Base-by-base conservation (phyloP, 1,140 invertebrate species). In the Aphelenchoides avenae region DNA sequence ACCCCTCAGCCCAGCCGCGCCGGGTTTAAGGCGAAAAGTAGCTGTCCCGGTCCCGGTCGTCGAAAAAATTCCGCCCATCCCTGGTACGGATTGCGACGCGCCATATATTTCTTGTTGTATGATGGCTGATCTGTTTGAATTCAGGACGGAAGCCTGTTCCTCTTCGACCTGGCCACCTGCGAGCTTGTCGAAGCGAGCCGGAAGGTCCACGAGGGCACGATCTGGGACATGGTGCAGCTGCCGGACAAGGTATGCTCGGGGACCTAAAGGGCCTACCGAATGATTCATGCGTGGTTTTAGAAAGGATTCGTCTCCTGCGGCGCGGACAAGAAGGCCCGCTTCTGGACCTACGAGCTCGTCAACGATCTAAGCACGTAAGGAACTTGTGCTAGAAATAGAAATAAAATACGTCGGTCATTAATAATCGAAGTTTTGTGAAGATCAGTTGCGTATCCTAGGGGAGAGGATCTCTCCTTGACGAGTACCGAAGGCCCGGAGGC, bases 271-370 rank as follows among this genome's bases (percentile, higher is more conserved):
- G 26, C 15, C 22, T 56, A 37, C 36, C 46, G 39, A 40, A 1
- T 41, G 4, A 68, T 37, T 37, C n/a, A 44, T 61, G 3, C n/a
- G n/a, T 37, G 13, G 42, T 64, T 63, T 31, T 40, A 70, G 68
- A 33, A 66, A 50, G 73, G 73, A 27, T 76, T 77, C 24, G 50
- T 75, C 9, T 57, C 71, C 20, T 90, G 89, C 9, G 85, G 90
- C 42, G 86, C 85, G 11, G 93, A 98, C 77, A 85, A 87, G 64
- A 87, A 86, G 0, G 86, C 95, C 0, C 93, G 92, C 77, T 86
- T 96, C 75, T 98, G 92, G 92, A 84, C 86, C 57, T 94, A 92
- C 79, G 88, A 94, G 77, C 78, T 94, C 0, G 83, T 79, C 1
- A 64, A 63, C 13, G 76, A 78, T 42, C 40, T 36, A 29, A 47